Base-by-base conservation (phyloP, 2,888 invertebrate genomes). In the Melikaiella ostensackeni region DNA sequence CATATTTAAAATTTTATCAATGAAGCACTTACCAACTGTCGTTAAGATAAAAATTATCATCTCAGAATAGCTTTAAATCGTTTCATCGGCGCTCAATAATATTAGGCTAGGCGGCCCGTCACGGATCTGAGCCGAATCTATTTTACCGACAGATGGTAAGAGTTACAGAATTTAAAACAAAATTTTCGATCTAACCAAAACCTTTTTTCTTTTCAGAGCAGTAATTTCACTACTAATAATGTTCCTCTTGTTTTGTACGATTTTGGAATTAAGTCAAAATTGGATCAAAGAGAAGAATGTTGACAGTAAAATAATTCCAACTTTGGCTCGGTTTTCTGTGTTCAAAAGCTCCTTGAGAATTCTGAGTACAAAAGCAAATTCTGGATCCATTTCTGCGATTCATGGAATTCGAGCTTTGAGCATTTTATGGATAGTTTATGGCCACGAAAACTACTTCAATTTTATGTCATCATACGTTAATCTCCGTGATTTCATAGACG, bases 351-450 rank as follows among this genome's bases (percentile, higher is more conserved):
- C 88, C 0, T 82, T 81, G 6, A 91, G 91, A 77, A 85, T 92
- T 75, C 77, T 92, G 19, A 87, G 80, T 24, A 91, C 89, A 0
- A 64, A 86, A 38, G 50, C 78, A 0, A 81, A 85, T 1, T 66
- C 82, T 4, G 89, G 88, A 4, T 88, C 88, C 21, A 84, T 93
- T 27, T 85, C 88, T 0, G 90, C 89, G 57, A 82, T 94, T n/a
- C 92, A 93, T 82, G 94, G 94, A 13, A 90, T 94, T 9, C 89
- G 94, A 59, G 92, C 92, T 80, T 81, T 93, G 33, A 92, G 92
- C 81, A 93, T 92, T 77, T 84, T 88, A 42, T 93, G 92, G 91
- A 92, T 93, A 2, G 87, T 92, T 27, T 78, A 92, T 16, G 93
- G 92, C 2, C 93, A 93, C 82, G 66, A 46, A 27, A 7, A 46